phyloP scores from a whole-genome alignment of 2,797 vertebrate species.

The Typhlichthys eigenmanni region DNA sequence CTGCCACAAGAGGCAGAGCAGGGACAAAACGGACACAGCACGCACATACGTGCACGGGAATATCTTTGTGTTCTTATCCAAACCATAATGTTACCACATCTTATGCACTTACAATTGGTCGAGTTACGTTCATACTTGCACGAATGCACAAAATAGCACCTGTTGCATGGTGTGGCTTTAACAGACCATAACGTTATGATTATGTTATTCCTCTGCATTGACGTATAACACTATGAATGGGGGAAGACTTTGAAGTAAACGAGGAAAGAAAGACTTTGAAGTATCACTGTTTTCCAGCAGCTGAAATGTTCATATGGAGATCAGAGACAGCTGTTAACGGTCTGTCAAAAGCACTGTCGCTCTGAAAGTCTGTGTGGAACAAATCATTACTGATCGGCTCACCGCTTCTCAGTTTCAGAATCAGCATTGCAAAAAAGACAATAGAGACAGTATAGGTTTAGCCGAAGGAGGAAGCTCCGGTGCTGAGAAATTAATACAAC shows the following conservation, averaged over 20 bases:
- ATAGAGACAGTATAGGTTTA: too few relatives aligned
- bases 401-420: not conserved
- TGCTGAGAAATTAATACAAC: too few relatives aligned
- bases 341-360: conserved; percentile 16
- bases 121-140: too few relatives aligned
- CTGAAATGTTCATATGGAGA: conserved; percentile 9
- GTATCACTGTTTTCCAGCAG: conserved; percentile 20
- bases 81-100: too few relatives aligned
- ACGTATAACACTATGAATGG: not conserved
- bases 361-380: not conserved
- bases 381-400: not conserved
- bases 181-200: conserved; percentile 8
- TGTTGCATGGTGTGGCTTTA: not conserved
- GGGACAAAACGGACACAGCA: too few relatives aligned
- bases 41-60: too few relatives aligned
- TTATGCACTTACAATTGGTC: too few relatives aligned
- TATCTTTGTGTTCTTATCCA: too few relatives aligned
- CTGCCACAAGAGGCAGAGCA: too few relatives aligned
- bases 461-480: too few relatives aligned
- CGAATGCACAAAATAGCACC: too few relatives aligned
- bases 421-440: too few relatives aligned
- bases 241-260: conserved; percentile 27
- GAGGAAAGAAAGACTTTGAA: conserved; percentile 27
- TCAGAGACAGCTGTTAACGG: conserved; percentile 29
- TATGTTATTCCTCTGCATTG: conserved; percentile 10